These are phyloP conservation scores for Hydrozoanthus gracilis DNA, from an alignment of 92 coral and sea anemone genomes.

Conservation along the genomic window DNA sequence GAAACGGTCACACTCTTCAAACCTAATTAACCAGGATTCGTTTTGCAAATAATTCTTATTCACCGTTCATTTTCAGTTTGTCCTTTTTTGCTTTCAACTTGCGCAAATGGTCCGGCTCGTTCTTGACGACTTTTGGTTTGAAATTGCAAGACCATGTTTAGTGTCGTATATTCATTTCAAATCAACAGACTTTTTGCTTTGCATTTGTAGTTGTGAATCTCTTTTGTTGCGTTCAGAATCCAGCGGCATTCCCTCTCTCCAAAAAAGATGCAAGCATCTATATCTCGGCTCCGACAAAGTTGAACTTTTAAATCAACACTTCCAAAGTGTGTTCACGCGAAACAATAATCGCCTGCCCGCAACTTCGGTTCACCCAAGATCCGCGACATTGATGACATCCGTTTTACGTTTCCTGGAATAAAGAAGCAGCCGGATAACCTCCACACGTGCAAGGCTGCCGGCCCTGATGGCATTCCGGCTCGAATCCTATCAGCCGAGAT, in stretches of 20 bases:
- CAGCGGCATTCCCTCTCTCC: constrained; percentile 56
- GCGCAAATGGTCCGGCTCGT: no score
- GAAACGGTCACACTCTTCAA: no score
- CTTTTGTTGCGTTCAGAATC: constrained; percentile 36
- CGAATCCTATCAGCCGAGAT: constrained; percentile 28
- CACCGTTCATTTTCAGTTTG: no score
- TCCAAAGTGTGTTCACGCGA: constrained; percentile 11
- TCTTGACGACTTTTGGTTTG: no score
- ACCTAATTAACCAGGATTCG: no score
- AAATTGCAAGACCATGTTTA: no score
- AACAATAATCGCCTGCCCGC: not conserved
- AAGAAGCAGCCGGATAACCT: constrained; percentile 12
- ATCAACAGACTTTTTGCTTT: no score
- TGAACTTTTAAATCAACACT: constrained; percentile 45
- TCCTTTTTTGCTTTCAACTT: no score
- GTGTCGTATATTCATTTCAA: no score
- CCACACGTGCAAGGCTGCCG: constrained; percentile 30
- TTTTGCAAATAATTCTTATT: no score
- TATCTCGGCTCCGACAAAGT: constrained; percentile 52
- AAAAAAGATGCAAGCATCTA: not conserved
- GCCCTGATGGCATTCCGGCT: constrained; percentile 33
- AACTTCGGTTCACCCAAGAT: constrained; percentile 7
- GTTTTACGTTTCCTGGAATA: constrained; percentile 10
- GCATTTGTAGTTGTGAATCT: no score
- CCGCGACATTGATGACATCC: not conserved